phyloP scores from a whole-genome alignment of 2,113 vertebrate species.

The Melanocharis versteri region DNA sequence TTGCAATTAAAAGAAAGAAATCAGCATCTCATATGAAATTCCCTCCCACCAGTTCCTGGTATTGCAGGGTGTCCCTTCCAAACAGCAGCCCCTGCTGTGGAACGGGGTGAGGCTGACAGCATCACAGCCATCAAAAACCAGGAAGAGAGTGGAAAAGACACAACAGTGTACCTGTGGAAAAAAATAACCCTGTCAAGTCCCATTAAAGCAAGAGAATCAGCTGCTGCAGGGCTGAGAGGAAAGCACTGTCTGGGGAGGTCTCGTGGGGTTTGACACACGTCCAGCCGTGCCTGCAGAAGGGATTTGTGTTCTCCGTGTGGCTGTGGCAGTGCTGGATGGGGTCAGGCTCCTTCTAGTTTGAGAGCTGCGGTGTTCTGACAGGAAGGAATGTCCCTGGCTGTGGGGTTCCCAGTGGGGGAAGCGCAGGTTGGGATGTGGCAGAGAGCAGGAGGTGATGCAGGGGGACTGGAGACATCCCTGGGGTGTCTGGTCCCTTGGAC shows the following conservation, averaged over 20 bases:
- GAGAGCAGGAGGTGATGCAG: neutral
- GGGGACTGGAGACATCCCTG: neutral
- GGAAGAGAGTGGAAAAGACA: neutral
- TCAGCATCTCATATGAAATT: fast-evolving
- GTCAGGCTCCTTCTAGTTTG: neutral
- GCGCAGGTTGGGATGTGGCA: fast-evolving
- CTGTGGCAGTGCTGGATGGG: neutral
- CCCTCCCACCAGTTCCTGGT: neutral
- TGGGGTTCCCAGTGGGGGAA: fast-evolving
- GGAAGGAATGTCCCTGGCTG: neutral
- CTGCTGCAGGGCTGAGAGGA: neutral
- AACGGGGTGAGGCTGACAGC: neutral
- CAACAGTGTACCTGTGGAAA: neutral
- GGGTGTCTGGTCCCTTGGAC: neutral
- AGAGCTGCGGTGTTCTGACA: neutral
- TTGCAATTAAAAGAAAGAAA: neutral
- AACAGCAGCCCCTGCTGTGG: neutral
- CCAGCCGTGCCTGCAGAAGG: neutral
- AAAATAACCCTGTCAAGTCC: neutral
- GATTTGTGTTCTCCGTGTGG: neutral
- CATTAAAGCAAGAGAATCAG: neutral
- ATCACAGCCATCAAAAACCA: neutral
- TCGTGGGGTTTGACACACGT: neutral
- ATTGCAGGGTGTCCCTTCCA: neutral
- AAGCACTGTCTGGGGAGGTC: neutral